These are phyloP conservation scores for Stigmatopora nigra DNA, from an alignment of 2,113 vertebrate species.

Conservation along the genomic window DNA sequence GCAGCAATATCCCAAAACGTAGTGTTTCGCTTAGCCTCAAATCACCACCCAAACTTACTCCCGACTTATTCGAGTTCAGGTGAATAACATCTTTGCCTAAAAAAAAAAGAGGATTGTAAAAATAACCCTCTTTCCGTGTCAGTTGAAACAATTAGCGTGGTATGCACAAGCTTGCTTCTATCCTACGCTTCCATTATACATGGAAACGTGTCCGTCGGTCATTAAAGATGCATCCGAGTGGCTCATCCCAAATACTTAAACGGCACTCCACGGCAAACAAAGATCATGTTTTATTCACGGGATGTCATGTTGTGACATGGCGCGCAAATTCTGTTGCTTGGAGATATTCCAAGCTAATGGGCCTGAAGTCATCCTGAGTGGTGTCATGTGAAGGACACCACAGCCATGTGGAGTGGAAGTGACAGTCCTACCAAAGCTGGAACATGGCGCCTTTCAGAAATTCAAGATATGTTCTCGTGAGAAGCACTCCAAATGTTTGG, in stretches of 20 bases:
- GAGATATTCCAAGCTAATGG: conserved; percentile 48
- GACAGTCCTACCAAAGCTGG: conserved; percentile 9
- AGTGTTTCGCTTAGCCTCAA: not conserved
- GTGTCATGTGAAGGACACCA: conserved; percentile 43
- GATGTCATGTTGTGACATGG: conserved; percentile 37
- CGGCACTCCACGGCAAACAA: conserved; percentile 47
- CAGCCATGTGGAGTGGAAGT: conserved; percentile 15
- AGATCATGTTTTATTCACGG: conserved; percentile 54
- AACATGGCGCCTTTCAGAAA: conserved; percentile 18
- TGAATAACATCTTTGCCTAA: conserved; percentile 10
- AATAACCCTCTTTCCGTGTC: conserved; percentile 31
- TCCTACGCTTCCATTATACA: conserved; percentile 56
- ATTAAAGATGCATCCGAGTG: conserved; percentile 60
- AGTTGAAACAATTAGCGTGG: conserved; percentile 50
- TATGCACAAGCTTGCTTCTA: conserved; percentile 35
- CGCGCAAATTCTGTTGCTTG: conserved; percentile 29
- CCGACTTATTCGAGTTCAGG: not conserved
- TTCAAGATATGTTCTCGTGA: conserved; percentile 17
- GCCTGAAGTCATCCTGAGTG: conserved; percentile 40
- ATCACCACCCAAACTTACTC: not conserved
- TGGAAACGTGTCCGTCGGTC: conserved; percentile 39
- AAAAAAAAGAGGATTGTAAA: conserved; percentile 26
- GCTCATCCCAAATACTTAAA: conserved; percentile 43
- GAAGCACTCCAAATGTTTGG: not conserved
- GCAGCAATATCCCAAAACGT: too few relatives aligned